These are phyloP conservation scores for Aporrectodea caliginosa DNA, from an alignment of 1,140 invertebrate genomes.

Conservation along the genomic window DNA sequence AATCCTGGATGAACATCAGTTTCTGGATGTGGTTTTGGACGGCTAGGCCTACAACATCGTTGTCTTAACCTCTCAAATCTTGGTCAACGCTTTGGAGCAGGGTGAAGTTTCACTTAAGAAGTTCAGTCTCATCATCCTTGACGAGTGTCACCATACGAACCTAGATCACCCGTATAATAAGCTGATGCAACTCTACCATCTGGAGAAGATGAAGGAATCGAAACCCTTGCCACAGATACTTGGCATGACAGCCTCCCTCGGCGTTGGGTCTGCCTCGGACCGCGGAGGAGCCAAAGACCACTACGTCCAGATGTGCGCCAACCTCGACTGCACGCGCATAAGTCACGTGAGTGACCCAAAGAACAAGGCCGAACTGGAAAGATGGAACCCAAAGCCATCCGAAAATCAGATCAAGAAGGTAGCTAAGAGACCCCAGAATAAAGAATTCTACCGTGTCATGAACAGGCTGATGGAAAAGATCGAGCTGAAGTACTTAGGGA, in stretches of 20 bases:
- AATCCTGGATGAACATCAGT: not conserved
- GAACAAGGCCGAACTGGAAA: conserved; percentile 15
- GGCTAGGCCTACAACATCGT: conserved; percentile 39
- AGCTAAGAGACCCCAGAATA: not conserved
- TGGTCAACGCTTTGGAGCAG: conserved; percentile 37
- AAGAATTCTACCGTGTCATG: not conserved
- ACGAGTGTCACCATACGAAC: conserved; percentile 38
- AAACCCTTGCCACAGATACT: conserved; percentile 23
- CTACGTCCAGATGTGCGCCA: conserved; percentile 29
- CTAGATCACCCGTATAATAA: conserved; percentile 35
- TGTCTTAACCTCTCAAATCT: conserved; percentile 45
- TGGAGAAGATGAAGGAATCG: not conserved
- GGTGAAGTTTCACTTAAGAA: conserved; percentile 8
- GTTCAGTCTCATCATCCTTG: conserved; percentile 33
- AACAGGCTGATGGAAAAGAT: not conserved
- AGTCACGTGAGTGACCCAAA: not conserved
- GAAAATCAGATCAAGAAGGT: conserved; percentile 15
- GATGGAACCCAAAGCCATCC: conserved; percentile 12
- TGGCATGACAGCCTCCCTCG: conserved; percentile 36
- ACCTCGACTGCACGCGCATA: conserved; percentile 35
- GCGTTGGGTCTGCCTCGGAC: conserved; percentile 30
- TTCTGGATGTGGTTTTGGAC: conserved; percentile 6
- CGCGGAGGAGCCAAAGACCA: conserved; percentile 11
- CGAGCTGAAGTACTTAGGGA: not conserved
- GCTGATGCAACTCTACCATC: conserved; percentile 23